Base-by-base conservation (phyloP, 2,797 vertebrate species). In the Decapterus maruadsi region DNA sequence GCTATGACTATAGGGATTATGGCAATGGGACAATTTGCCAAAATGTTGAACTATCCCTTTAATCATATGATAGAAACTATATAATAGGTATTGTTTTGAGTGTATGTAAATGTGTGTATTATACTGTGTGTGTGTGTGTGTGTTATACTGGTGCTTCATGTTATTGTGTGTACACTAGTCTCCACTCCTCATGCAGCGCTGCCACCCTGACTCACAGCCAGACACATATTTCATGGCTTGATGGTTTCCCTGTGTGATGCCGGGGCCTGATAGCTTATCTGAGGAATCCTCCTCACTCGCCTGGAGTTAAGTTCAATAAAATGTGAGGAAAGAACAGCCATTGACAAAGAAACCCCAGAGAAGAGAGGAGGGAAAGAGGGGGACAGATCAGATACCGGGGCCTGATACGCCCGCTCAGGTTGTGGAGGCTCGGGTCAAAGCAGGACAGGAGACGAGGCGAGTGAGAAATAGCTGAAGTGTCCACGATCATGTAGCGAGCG, bases 191-290 rank as follows among this genome's bases (percentile, higher is more conserved):
- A 63, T 72, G 76, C 78, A 58, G 77, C 14, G 2, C 73, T 36
- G 53, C 66, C 81, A 78, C 72, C 75, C 78, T 60, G 75, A 87
- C 77, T 81, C 87, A 42, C 80, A 83, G 77, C 78, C 75, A 83
- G 81, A 87, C 87, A 82, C 85, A 84, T 84, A 86, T 91, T 90
- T 90, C 84, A 90, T 81, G 84, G 87, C 79, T 82, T 88, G 86
- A 89, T 83, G 75, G 77, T 81, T 85, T 84, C 87, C 83, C 87
- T 79, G 82, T 88, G 85, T 88, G 92, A 91, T 89, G 81, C 75
- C 74, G 43, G 53, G 31, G 66, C 70, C 77, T 62, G 88, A 91
- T 90, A 82, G 78, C 87, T 88, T 92, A 92, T 91, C 91, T 81
- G 73, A 54, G 66, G 65, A 84, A 83, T 88, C 81, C 79, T 81